These are phyloP conservation scores for Erpetoichthys calabaricus DNA, from an alignment of 2,797 vertebrate genomes.

Conservation along the genomic window DNA sequence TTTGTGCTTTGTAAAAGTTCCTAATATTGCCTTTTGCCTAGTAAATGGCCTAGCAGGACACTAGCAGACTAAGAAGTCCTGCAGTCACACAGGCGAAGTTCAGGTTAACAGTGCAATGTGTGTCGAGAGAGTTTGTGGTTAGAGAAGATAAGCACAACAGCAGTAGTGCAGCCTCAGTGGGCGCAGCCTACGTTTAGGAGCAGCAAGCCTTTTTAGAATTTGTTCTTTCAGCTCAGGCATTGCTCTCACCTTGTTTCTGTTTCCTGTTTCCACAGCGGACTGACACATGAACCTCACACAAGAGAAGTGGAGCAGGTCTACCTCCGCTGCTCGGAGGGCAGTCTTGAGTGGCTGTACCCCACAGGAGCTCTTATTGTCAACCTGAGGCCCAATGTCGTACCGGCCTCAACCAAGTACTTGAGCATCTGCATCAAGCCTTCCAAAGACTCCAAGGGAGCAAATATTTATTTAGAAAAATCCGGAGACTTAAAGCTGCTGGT, in stretches of 20 bases:
- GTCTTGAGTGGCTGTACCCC: slow-evolving; percentile 91
- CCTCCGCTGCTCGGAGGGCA: slow-evolving; percentile 80
- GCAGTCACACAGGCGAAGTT: too few relatives aligned
- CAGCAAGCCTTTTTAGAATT: neutral
- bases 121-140: too few relatives aligned
- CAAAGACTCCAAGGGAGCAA: slow-evolving; percentile 72
- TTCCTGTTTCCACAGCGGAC: slow-evolving; percentile 50
- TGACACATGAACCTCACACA: slow-evolving; percentile 81
- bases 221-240: slow-evolving; percentile 9
- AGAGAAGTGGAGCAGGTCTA: slow-evolving; percentile 97
- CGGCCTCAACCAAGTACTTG: slow-evolving; percentile 54
- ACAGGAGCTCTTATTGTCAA: slow-evolving; percentile 92
- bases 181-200: neutral
- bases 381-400: slow-evolving; percentile 75
- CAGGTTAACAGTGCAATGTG: too few relatives aligned
- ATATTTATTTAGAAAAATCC: slow-evolving; percentile 88
- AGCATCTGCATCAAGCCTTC: slow-evolving; percentile 87
- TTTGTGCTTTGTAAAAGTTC: too few relatives aligned
- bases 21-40: too few relatives aligned
- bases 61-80: too few relatives aligned
- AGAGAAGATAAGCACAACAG: too few relatives aligned
- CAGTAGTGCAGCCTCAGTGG: too few relatives aligned
- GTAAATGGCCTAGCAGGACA: too few relatives aligned
- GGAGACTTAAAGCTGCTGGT: slow-evolving; percentile 80
- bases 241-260: slow-evolving; percentile 4